A percentile compares a stretch with the other conserved stretches of the same genome.
Conservation (phyloP, 2,797 vertebrate species). For the Lates japonicus region DNA sequence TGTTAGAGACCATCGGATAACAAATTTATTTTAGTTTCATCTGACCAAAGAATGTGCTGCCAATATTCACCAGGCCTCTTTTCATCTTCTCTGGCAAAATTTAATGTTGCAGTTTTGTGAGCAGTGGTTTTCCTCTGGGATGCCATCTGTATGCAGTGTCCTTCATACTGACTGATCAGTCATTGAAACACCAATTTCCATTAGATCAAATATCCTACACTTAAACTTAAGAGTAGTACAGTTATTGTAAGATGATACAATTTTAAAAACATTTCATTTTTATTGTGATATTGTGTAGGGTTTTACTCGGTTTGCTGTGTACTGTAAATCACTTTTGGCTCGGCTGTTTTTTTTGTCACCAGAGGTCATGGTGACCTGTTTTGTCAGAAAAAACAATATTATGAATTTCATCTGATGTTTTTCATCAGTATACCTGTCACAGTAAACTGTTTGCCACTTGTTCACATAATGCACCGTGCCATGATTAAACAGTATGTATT, state of each 20-base stretch:
- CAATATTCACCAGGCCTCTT: not conserved
- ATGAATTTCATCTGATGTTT: constrained; percentile 7
- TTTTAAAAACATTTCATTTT: too few relatives aligned
- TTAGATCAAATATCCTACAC: not conserved
- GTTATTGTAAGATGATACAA: too few relatives aligned
- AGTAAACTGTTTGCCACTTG: not conserved
- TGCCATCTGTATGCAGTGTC: not conserved
- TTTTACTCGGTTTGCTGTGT: too few relatives aligned
- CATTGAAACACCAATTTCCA: too few relatives aligned
- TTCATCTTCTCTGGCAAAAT: not conserved
- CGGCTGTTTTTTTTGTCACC: not conserved
- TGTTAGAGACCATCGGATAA: not conserved
- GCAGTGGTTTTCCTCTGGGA: not conserved
- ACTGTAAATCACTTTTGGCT: constrained; percentile 5
- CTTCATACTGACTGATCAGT: too few relatives aligned
- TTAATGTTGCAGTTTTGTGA: not conserved
- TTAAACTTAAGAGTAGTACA: not conserved
- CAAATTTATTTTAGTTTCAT: not conserved
- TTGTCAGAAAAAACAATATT: constrained; percentile 6
- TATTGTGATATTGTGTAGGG: too few relatives aligned
- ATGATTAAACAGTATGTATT: not conserved
- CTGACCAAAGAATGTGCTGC: not conserved
- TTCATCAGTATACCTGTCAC: not conserved
- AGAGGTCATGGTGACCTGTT: not conserved
- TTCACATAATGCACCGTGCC: not conserved